phyloP scores from a whole-genome alignment of 2,888 invertebrate species.

The Lordiphosa fenestrarum region DNA sequence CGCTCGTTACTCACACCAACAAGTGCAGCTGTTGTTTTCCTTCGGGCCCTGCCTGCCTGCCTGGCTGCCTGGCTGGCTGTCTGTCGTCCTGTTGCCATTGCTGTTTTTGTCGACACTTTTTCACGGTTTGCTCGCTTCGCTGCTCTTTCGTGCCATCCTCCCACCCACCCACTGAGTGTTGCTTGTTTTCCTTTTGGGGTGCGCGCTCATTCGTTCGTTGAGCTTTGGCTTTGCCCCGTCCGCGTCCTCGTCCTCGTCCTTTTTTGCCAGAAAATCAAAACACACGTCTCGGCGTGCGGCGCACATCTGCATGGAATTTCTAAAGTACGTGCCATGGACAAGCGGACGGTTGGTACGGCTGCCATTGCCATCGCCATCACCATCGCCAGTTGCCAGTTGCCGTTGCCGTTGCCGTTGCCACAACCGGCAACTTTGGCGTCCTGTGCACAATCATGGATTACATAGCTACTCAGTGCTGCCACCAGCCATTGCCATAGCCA shows the following conservation, averaged over 20 bases:
- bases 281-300: constrained; percentile 73
- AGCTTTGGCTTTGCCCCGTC: constrained; percentile 48
- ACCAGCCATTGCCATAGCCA: constrained; percentile 40
- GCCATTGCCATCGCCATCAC: constrained; percentile 16
- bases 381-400: constrained; percentile 48
- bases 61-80: constrained; percentile 8
- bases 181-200: constrained; percentile 46
- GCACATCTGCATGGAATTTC: constrained; percentile 75
- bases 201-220: constrained; percentile 53
- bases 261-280: constrained; percentile 71
- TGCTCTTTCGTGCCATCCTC: constrained; percentile 60
- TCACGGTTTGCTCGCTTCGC: constrained; percentile 74
- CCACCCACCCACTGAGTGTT: constrained; percentile 11
- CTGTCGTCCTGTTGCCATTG: constrained; percentile 41
- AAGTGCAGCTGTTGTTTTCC: constrained; percentile 59
- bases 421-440: constrained; percentile 64
- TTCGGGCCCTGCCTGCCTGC: constrained; percentile 18
- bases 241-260: constrained; percentile 19
- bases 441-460: constrained; percentile 63
- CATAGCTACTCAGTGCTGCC: constrained; percentile 57
- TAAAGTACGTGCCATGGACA: constrained; percentile 68
- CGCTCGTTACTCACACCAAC: constrained; percentile 71
- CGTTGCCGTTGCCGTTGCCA: constrained; percentile 25
- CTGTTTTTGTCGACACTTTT: constrained; percentile 74
- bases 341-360: constrained; percentile 32